These are phyloP conservation scores for Drepanosiphum platanoidis DNA, from an alignment of 2,888 invertebrate species.

Conservation along the genomic window DNA sequence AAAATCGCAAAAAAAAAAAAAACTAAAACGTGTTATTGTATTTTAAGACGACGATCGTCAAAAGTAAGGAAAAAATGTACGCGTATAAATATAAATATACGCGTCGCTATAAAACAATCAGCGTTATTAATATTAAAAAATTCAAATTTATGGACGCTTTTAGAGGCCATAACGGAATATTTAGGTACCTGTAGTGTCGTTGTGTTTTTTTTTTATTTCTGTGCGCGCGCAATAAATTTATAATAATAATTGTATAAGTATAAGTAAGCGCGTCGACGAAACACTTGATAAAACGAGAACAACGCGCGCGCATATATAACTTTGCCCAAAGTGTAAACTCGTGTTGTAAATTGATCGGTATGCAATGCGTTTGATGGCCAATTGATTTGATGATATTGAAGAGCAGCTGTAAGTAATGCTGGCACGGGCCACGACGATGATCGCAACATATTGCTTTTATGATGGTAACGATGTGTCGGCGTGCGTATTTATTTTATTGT, in stretches of 20 bases:
- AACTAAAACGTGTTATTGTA: no score
- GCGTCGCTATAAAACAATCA: no score
- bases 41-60: no score
- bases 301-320: not conserved
- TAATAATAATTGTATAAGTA: not conserved
- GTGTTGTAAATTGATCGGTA: slow-evolving; percentile 30
- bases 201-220: no score
- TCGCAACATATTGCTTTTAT: slow-evolving; percentile 54
- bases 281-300: slow-evolving; percentile 10
- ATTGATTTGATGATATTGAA: slow-evolving; percentile 39
- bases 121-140: no score
- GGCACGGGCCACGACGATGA: not conserved
- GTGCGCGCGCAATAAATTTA: not conserved
- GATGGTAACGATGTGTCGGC: slow-evolving; percentile 30
- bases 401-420: slow-evolving; percentile 48
- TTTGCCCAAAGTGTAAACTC: slow-evolving; percentile 46
- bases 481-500: slow-evolving; percentile 4
- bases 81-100: no score
- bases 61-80: no score
- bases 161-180: not conserved
- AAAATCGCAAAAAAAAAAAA: no score
- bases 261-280: not conserved
- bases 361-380: slow-evolving; percentile 28
- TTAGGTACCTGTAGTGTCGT: no score
- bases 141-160: no score